Evolutionary conservation across 2,113 vertebrate genomes (phyloP).

Genomic region (Ctenomys sociabilis): DNA sequence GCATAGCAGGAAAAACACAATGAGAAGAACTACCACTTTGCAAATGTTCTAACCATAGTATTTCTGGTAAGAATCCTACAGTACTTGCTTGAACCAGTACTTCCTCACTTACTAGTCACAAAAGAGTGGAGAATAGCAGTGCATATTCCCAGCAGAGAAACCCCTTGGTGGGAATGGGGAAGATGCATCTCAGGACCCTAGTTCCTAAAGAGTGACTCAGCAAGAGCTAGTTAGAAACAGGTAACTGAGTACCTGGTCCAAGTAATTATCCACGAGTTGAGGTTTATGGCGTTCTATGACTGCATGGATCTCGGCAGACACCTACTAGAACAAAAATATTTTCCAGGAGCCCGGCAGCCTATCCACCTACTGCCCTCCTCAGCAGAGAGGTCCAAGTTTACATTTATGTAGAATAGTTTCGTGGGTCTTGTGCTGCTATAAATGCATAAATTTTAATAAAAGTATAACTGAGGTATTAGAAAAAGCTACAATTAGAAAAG

Average conservation of each 20-base stretch:
- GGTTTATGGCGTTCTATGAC: not conserved
- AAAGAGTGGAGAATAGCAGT: not conserved
- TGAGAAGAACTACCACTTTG: not conserved
- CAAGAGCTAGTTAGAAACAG: not conserved
- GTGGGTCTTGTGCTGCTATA: not conserved
- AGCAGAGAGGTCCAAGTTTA: not conserved
- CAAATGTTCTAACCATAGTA: not conserved
- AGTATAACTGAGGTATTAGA: not conserved
- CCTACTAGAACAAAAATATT: not conserved
- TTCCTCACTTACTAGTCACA: not conserved
- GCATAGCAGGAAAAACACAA: conserved; percentile 26
- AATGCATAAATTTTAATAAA: conserved; percentile 6
- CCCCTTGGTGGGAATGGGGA: not conserved
- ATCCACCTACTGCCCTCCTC: not conserved
- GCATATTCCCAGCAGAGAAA: not conserved
- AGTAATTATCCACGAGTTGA: not conserved
- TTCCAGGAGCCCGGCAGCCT: not conserved
- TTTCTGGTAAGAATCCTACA: conserved; percentile 28
- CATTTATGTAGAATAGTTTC: not conserved
- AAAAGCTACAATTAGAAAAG: not conserved
- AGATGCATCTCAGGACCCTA: not conserved
- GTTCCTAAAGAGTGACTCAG: not conserved
- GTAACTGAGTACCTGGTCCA: not conserved
- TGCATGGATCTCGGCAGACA: not conserved
- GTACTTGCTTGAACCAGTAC: not conserved